Conservation (phyloP, 2,888 invertebrate genomes). For the Leptopterna dolabrata region DNA sequence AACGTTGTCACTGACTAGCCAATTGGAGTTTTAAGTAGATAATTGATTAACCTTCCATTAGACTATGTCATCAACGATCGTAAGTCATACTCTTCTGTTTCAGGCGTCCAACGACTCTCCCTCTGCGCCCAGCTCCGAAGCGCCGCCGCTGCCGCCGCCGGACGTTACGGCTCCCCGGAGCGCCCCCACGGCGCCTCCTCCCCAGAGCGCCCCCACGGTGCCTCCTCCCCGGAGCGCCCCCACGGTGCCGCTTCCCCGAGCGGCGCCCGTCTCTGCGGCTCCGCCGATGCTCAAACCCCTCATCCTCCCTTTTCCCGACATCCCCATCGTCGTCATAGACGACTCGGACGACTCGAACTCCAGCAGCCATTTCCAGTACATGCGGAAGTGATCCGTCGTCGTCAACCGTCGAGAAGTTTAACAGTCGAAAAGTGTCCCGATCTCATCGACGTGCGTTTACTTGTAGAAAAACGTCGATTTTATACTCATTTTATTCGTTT, state of each 20-base stretch:
- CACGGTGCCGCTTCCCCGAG: not conserved
- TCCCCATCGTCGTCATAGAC: conserved; percentile 37
- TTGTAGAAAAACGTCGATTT: too few species aligned
- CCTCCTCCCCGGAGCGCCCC: not conserved
- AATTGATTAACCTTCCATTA: too few species aligned
- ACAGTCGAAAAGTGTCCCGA: too few species aligned
- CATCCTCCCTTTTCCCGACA: not conserved
- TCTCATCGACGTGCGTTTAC: too few species aligned
- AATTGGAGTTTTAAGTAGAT: too few species aligned
- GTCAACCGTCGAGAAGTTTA: too few species aligned
- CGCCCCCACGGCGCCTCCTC: not conserved
- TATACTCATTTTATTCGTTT: too few species aligned
- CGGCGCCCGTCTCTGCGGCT: not conserved
- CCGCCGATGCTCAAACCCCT: not conserved
- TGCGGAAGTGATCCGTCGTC: conserved; percentile 20
- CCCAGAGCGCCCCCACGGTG: not conserved
- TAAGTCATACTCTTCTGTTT: too few species aligned
- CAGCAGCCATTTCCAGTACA: not conserved
- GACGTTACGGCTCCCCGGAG: not conserved
- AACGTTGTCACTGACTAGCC: too few species aligned
- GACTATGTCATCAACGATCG: too few species aligned
- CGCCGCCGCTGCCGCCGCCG: not conserved
- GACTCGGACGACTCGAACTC: conserved; percentile 43
- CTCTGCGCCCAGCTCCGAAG: too few species aligned
- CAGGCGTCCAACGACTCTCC: too few species aligned